Base-by-base conservation (phyloP, 1,140 invertebrate species). In the Uloborus diversus region DNA sequence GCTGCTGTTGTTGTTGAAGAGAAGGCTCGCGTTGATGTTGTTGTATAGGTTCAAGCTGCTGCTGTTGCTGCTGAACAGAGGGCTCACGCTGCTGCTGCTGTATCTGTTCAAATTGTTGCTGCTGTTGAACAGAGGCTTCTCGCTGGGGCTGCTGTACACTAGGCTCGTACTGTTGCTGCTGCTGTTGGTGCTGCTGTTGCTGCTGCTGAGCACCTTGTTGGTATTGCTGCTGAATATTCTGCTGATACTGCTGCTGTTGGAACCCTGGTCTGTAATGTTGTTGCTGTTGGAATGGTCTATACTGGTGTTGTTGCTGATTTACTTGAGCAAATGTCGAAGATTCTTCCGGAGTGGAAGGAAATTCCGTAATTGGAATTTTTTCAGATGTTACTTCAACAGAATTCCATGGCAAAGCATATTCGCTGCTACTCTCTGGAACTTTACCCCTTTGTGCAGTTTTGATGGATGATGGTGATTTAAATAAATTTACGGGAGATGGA, bases 381-480 rank as follows among this genome's bases (percentile, higher is more conserved):
- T 49, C 17, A 11, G 35, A 17, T 17, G 56, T 59, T 25, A 23
- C 5, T 5, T 47, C 33, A 13, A 32, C 70, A 27, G 57, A 28
- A 35, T 30, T 28, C 71, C 71, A 65, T 35, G 71, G 71, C 13
- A 56, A 56, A 27, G 42, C 42, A 56, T 53, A 76, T 9, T 25
- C 14, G 17, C 61, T 76, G 37, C 70, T 62, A 33, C 23, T 32
- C 56, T 76, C 71, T 13, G 73, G 73, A 37, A n/a, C 3, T 65
- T 76, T 76, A 9, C 32, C 73, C 56, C 73, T 35, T 20, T 65
- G 61, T 35, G 37, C 61, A 5, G 73, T 76, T 65, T 76, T 76
- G 23, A 76, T 76, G 0, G 73, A 76, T 25, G 73, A 76, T 28
- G 73, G 61, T 4, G 73, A 20, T 23, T 61, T 33, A 23, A 76